Evolutionary conservation across 1,140 invertebrate genomes (phyloP).

Genomic region (Drepana arcuata): DNA sequence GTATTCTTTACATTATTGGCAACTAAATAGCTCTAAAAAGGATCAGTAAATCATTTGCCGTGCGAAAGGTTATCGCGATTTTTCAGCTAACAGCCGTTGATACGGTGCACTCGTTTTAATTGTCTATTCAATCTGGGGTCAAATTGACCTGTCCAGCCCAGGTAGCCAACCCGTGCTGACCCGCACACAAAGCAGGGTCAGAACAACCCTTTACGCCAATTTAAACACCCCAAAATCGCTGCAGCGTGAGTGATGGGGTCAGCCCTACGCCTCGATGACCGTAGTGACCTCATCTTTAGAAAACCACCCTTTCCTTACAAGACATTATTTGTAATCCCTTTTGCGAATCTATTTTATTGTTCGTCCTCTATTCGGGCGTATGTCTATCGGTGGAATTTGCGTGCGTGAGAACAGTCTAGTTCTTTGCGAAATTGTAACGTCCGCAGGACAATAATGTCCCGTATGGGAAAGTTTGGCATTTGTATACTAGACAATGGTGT

Average conservation of each 20-base stretch:
- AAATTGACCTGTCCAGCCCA: slow-evolving; percentile 29
- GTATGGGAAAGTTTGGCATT: slow-evolving; percentile 51
- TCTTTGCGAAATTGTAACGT: slow-evolving; percentile 68
- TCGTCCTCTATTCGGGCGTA: slow-evolving; percentile 41
- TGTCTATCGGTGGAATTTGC: slow-evolving; percentile 57
- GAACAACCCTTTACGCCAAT: slow-evolving; percentile 55
- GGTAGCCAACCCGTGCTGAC: slow-evolving; percentile 64
- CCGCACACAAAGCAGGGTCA: slow-evolving; percentile 43
- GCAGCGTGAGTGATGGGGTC: slow-evolving; percentile 64
- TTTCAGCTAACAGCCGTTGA: slow-evolving; percentile 41
- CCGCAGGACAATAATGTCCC: slow-evolving; percentile 34
- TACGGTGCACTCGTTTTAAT: slow-evolving; percentile 56
- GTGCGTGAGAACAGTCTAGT: slow-evolving; percentile 64
- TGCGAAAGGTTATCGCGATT: slow-evolving; percentile 57
- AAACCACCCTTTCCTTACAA: slow-evolving; percentile 63
- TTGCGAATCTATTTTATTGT: slow-evolving; percentile 67
- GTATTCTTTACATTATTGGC: no score
- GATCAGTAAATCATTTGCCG: slow-evolving; percentile 1
- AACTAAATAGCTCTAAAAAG: slow-evolving; percentile 9
- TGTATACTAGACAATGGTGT: slow-evolving; percentile 53
- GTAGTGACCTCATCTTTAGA: slow-evolving; percentile 51
- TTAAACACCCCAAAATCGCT: slow-evolving; percentile 59
- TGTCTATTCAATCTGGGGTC: slow-evolving; percentile 52
- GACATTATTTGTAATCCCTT: slow-evolving; percentile 68
- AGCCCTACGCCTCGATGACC: slow-evolving; percentile 48